Conservation (phyloP, 2,113 vertebrate species). For the Tragelaphus strepsiceros region DNA sequence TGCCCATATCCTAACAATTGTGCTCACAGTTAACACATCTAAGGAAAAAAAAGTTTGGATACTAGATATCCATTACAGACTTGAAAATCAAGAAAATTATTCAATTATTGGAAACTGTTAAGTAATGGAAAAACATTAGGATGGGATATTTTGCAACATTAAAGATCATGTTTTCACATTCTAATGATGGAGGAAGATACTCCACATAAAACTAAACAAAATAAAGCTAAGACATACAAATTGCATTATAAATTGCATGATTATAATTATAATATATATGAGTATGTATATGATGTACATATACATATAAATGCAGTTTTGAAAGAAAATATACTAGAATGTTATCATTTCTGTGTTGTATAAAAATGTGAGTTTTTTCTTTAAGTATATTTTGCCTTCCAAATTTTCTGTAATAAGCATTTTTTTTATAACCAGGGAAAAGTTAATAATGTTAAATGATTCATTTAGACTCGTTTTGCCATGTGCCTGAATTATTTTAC, state of each 20-base stretch:
- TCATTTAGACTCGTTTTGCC: background rate
- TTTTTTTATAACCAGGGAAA: background rate
- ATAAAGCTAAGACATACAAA: background rate
- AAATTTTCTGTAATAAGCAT: background rate
- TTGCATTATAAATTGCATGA: background rate
- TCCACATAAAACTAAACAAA: background rate
- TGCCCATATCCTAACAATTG: background rate
- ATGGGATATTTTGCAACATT: background rate
- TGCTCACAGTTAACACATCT: background rate
- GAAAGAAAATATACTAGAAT: background rate
- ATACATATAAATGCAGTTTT: background rate
- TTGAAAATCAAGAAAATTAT: background rate
- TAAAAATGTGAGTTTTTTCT: background rate
- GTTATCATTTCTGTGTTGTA: background rate
- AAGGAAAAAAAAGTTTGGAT: background rate
- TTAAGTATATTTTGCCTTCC: background rate
- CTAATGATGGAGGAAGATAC: background rate
- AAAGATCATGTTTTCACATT: background rate
- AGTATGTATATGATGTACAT: background rate
- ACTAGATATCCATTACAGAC: background rate
- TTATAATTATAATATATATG: background rate
- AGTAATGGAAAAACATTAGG: background rate
- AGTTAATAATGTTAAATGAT: conserved; percentile 20
- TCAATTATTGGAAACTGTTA: background rate
- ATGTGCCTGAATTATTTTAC: background rate